These are phyloP conservation scores for Xiphorhynchus erythropygius DNA, from an alignment of 2,797 vertebrate genomes.

Conservation along the genomic window DNA sequence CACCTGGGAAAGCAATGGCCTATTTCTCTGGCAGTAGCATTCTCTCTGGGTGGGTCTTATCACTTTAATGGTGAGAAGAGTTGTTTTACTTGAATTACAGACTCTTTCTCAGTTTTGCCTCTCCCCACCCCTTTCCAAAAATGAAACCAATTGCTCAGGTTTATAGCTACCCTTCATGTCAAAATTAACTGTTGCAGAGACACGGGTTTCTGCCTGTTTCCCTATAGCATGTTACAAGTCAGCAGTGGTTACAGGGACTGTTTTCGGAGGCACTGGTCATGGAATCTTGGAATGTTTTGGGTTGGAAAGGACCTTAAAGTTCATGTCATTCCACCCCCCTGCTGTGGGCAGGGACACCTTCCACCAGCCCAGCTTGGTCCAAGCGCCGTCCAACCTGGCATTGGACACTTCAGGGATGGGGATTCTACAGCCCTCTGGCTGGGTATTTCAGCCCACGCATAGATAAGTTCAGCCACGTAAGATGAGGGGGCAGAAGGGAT, in stretches of 20 bases:
- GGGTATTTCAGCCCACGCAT: neutral
- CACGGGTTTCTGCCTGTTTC: neutral
- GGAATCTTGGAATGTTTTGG: neutral
- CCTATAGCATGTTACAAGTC: neutral
- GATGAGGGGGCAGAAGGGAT: neutral
- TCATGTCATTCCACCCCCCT: neutral
- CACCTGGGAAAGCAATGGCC: neutral
- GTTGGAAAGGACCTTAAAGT: neutral
- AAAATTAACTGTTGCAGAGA: neutral
- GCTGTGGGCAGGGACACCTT: neutral
- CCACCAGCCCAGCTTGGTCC: neutral
- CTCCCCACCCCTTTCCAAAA: neutral
- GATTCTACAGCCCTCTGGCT: neutral
- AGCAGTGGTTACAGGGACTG: neutral
- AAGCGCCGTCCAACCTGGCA: neutral
- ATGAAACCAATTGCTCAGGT: neutral
- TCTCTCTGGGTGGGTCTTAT: neutral
- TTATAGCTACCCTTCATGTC: neutral
- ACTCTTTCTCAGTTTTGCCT: neutral
- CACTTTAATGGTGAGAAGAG: neutral
- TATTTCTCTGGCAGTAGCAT: neutral
- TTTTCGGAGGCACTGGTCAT: neutral
- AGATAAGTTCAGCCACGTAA: neutral
- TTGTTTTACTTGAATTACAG: neutral
- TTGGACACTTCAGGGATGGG: neutral